Percentiles rank a stretch among this genome's conserved stretches.
Evolutionary conservation across 2,888 invertebrate species (phyloP).

Genomic region (Scaptodrosophila latifasciaeformis): DNA sequence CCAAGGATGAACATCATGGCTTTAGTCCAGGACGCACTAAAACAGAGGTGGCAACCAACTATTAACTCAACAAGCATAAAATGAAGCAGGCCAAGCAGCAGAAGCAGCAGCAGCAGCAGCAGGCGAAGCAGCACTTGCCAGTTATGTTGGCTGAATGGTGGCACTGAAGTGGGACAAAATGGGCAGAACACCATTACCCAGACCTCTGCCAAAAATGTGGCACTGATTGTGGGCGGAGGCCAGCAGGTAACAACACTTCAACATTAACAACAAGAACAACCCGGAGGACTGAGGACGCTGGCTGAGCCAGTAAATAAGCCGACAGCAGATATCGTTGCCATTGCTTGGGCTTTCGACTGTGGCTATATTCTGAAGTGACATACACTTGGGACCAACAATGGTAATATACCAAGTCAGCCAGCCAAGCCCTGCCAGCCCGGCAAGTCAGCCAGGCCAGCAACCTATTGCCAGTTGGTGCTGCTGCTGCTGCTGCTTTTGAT

Average conservation of each 20-base stretch:
- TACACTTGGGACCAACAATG: slow-evolving; percentile 9
- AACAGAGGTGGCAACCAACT: slow-evolving; percentile 49
- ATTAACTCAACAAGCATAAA: slow-evolving; percentile 70
- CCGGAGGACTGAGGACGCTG: neutral
- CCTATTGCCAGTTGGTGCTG: slow-evolving; percentile 3
- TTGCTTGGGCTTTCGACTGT: slow-evolving; percentile 12
- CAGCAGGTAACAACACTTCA: slow-evolving; percentile 28
- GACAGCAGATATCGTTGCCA: slow-evolving; percentile 56
- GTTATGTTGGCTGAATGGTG: neutral
- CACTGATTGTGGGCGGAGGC: slow-evolving; percentile 14
- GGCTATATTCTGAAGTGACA: slow-evolving; percentile 26
- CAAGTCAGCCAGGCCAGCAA: slow-evolving; percentile 13
- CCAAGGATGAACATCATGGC: neutral
- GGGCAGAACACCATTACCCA: too few relatives aligned
- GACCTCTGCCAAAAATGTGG: too few relatives aligned
- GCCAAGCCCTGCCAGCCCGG: slow-evolving; percentile 26
- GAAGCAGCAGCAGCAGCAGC: neutral
- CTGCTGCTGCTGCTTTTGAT: neutral
- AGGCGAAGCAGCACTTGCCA: slow-evolving; percentile 12
- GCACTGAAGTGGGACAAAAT: slow-evolving; percentile 1
- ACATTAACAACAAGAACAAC: slow-evolving; percentile 6
- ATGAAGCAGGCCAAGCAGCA: slow-evolving; percentile 50
- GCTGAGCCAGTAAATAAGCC: slow-evolving; percentile 54
- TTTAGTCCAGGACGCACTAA: slow-evolving; percentile 27
- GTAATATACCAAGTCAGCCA: neutral